Evolutionary conservation across 2,888 invertebrate genomes (phyloP).

Genomic region (Cremastinae sp.): DNA sequence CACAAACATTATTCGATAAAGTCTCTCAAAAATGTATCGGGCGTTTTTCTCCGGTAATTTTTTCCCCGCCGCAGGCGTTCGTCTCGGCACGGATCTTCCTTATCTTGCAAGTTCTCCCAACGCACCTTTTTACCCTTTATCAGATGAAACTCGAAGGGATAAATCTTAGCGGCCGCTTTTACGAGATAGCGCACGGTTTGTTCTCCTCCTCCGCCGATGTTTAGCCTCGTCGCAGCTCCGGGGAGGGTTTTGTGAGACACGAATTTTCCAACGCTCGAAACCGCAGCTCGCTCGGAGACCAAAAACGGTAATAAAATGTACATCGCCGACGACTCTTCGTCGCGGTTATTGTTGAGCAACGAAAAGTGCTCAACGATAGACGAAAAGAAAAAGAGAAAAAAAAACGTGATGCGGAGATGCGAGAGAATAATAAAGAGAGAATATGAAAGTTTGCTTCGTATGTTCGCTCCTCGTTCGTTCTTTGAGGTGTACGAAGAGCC

Average conservation of each 20-base stretch:
- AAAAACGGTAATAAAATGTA: constrained; percentile 28
- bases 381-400: too few relatives aligned
- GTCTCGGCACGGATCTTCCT: neutral
- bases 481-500: too few relatives aligned
- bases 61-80: too few relatives aligned
- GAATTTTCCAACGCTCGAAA: constrained; percentile 38
- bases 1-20: too few relatives aligned
- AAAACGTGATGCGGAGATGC: constrained; percentile 37
- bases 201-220: neutral
- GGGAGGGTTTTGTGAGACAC: constrained; percentile 26
- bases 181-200: constrained; percentile 24
- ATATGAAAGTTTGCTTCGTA: neutral
- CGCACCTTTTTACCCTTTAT: constrained; percentile 32
- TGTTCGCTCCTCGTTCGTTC: neutral
- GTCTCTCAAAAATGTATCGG: too few relatives aligned
- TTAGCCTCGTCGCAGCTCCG: constrained; percentile 10
- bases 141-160: constrained; percentile 1
- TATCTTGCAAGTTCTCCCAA: neutral
- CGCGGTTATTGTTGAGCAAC: constrained; percentile 24
- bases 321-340: constrained; percentile 3
- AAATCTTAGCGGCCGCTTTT: constrained; percentile 43
- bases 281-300: constrained; percentile 7
- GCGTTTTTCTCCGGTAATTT: neutral
- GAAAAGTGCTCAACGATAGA: constrained; percentile 43
- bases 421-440: neutral